Evolutionary conservation across 2,113 vertebrate species (phyloP), one percentile per base, ranked within the genome.

Genomic region (Chitala chitala): DNA sequence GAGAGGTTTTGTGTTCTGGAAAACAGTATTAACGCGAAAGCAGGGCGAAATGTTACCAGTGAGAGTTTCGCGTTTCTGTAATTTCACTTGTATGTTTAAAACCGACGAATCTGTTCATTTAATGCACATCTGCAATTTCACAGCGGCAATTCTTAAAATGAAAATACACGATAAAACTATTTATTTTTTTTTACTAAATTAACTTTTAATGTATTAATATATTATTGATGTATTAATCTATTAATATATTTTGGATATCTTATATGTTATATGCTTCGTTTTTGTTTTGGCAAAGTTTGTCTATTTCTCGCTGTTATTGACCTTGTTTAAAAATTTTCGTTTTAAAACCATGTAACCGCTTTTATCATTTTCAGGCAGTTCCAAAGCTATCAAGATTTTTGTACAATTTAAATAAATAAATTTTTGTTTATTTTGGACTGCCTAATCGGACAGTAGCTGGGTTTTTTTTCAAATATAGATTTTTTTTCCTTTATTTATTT

Each of bases 1-100:
- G 90, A 95, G 94, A 92, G 94, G 93, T 93, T 96, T 98, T 96
- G 96, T 97, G 96, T 95, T 98, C 96, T 98, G 94, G 94, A 96
- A 98, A 96, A 96, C 92, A 95, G 88, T 82, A 85, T 66, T 88
- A 80, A 79, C 82, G 79, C 84, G 81, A 89, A 81, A 81, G 83
- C 44, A 75, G 9, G 64, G 82, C 81, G 82, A 84, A 85, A 85
- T 80, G 70, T 85, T 83, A 79, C 38, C 38, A 63, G 38, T 33
- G 59, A 63, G 33, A 29, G 15, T 72, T 58, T 72, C 20, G 38
- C 40, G 70, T 54, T 59, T 46, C 38, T 51, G 8, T 56, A 24
- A 46, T 44, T 66, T 66, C 64, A 33, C 44, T 66, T 36, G 36
- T 63, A 8, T 63, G 38, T 66, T 46, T 66, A 63, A 63, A 54